phyloP scores from a whole-genome alignment of 23 tunicate species.

The Ascidia mentula region DNA sequence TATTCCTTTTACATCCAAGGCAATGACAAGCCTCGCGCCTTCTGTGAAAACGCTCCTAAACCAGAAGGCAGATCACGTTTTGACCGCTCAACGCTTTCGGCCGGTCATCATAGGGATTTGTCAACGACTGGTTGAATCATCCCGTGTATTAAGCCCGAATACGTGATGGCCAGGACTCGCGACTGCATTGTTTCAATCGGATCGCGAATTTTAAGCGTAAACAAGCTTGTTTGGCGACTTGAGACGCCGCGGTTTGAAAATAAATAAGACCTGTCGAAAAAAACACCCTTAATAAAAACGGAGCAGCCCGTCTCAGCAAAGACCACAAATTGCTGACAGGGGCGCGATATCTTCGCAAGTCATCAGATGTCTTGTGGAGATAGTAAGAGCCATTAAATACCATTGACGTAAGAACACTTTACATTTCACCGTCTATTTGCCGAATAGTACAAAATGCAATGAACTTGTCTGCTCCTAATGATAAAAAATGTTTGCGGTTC shows the following conservation, averaged over 20 bases:
- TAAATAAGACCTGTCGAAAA: too few species aligned
- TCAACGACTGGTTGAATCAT: neutral
- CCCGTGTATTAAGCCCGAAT: neutral
- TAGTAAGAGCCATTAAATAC: neutral
- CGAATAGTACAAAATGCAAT: too few species aligned
- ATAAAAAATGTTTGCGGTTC: too few species aligned
- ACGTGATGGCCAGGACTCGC: too few species aligned
- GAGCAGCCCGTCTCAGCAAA: neutral
- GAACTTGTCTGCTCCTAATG: too few species aligned
- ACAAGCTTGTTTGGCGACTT: neutral
- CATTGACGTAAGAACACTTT: neutral
- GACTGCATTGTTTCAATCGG: too few species aligned
- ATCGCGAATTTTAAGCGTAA: neutral
- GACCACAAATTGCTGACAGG: neutral
- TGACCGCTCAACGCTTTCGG: neutral
- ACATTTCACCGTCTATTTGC: neutral
- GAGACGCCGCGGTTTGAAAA: too few species aligned
- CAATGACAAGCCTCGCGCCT: slow-evolving; percentile 9
- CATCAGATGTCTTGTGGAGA: neutral
- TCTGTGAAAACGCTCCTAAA: neutral
- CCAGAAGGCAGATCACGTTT: slow-evolving; percentile 6
- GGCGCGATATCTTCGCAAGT: neutral
- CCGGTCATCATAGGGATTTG: neutral
- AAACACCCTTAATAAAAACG: too few species aligned
- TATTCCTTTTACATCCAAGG: neutral